phyloP scores from a whole-genome alignment of 1,140 invertebrate genomes.

The Brachionus angularis region DNA sequence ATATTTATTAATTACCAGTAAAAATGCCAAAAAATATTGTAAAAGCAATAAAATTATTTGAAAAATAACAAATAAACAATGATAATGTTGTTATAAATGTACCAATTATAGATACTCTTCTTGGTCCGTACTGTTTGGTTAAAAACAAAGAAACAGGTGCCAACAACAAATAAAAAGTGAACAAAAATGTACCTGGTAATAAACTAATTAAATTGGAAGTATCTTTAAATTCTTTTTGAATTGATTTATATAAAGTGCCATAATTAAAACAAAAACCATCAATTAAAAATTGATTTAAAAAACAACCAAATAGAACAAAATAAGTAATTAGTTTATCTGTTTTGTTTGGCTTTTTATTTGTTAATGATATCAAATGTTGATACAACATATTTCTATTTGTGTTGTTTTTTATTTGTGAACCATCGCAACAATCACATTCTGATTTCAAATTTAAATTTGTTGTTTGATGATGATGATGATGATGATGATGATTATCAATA shows the following conservation, averaged over 20 bases:
- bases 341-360: background rate
- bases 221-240: background rate
- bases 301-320: constrained; percentile 13
- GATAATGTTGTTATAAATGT: constrained; percentile 1
- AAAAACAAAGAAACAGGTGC: constrained; percentile 28
- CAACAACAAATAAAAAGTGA: constrained; percentile 25
- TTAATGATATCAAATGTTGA: constrained; percentile 21
- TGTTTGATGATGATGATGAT: no score
- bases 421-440: no score
- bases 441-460: no score
- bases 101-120: background rate
- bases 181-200: constrained; percentile 21
- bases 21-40: constrained; percentile 29
- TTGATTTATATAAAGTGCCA: background rate
- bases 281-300: constrained; percentile 22
- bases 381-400: background rate
- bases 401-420: no score
- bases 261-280: constrained; percentile 28
- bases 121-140: background rate
- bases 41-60: constrained; percentile 25
- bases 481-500: no score
- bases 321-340: constrained; percentile 25
- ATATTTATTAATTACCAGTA: constrained; percentile 6
- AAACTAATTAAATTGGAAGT: background rate
- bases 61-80: background rate